These are phyloP conservation scores for Nanorana parkeri DNA, from an alignment of 2,113 vertebrate genomes.

Conservation along the genomic window DNA sequence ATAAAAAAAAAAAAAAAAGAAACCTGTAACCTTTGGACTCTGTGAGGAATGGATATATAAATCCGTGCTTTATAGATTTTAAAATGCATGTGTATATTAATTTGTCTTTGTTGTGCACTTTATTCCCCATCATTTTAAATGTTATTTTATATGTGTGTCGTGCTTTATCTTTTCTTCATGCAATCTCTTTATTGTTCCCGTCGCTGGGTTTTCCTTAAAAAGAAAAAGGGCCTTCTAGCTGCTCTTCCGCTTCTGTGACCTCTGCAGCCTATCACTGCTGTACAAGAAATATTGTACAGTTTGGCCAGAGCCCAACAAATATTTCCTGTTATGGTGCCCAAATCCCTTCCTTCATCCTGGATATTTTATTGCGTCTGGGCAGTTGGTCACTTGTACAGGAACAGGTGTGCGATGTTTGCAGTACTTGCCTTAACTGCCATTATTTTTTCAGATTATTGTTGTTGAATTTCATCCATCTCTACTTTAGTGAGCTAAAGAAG, in stretches of 20 bases:
- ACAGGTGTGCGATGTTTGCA: slow-evolving; percentile 22
- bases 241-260: slow-evolving; percentile 7
- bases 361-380: slow-evolving; percentile 40
- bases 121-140: no score
- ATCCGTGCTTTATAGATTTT: no score
- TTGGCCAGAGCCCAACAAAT: slow-evolving; percentile 1
- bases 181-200: no score
- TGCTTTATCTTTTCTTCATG: no score
- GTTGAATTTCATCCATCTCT: background rate
- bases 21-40: no score
- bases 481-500: background rate
- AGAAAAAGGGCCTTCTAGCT: background rate
- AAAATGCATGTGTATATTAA: no score
- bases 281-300: slow-evolving; percentile 21
- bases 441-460: slow-evolving; percentile 22
- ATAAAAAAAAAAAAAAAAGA: no score
- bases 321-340: slow-evolving; percentile 33
- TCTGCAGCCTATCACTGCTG: background rate
- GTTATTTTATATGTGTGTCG: no score
- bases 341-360: slow-evolving; percentile 28
- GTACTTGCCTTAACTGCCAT: background rate
- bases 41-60: no score
- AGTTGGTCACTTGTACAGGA: slow-evolving; percentile 31
- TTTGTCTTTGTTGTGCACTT: no score
- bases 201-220: no score